Percentiles rank a stretch among this genome's conserved stretches.
These are phyloP conservation scores for Caenorhabditis elegans DNA, from an alignment of 1,140 invertebrate genomes.

Conservation along the genomic window WBcel235 BX284605.5:13099001-13099500, in stretches of 20 bases:
- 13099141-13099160: constrained; percentile 59
- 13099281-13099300: constrained; percentile 58
- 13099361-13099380: not conserved
- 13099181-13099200: constrained; percentile 55
- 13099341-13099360: constrained; percentile 49
- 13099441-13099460: constrained; percentile 49
- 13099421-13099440: constrained; percentile 29
- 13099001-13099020: not conserved
- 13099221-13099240: constrained; percentile 55
- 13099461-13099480: constrained; percentile 52
- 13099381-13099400: not conserved
- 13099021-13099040: constrained; percentile 20
- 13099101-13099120: too few relatives aligned
- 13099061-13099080: not conserved
- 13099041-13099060: not conserved
- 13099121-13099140: constrained; percentile 56
- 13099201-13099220: constrained; percentile 55
- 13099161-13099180: constrained; percentile 58
- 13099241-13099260: constrained; percentile 50
- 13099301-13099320: constrained; percentile 55
- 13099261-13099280: constrained; percentile 50
- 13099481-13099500: constrained; percentile 50
- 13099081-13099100: not conserved
- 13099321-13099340: constrained; percentile 53
- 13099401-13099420: constrained; percentile 11